Evolutionary conservation across 2,797 vertebrate genomes (phyloP).

Genomic region (Sciurus carolinensis): DNA sequence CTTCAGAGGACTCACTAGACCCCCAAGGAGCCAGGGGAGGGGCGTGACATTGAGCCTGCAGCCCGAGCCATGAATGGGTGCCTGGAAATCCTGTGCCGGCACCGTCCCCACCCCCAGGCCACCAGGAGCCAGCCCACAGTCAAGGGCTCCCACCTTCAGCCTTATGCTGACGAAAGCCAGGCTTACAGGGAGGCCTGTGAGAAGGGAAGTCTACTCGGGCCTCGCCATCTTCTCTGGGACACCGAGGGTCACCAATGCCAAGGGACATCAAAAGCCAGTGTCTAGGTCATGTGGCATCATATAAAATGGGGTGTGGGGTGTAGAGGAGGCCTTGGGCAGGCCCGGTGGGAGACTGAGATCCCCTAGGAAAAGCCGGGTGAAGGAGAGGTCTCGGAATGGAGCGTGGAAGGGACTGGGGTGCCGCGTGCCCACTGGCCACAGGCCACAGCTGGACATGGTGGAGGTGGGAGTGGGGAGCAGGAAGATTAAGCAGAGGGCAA

Average conservation of each 20-base stretch:
- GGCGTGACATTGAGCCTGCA: not conserved
- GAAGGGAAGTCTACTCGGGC: accelerated
- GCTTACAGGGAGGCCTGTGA: accelerated
- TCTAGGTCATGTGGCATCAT: not conserved
- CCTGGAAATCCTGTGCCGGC: too few species aligned
- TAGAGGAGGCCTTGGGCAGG: not conserved
- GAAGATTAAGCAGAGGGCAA: not conserved
- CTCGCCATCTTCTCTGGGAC: not conserved
- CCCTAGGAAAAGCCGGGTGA: accelerated
- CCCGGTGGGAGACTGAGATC: not conserved
- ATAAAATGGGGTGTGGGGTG: accelerated
- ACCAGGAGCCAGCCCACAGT: accelerated
- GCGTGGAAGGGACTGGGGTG: accelerated
- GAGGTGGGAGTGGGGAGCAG: accelerated
- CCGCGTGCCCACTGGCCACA: accelerated
- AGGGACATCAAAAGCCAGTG: not conserved
- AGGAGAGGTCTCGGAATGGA: not conserved
- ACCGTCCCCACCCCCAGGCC: not conserved
- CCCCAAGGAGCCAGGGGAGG: not conserved
- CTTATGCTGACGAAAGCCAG: accelerated
- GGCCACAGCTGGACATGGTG: accelerated
- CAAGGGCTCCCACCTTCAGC: accelerated
- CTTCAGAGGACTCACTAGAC: not conserved
- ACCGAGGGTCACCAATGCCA: not conserved
- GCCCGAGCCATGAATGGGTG: not conserved